Conservation (phyloP, 2,113 vertebrate genomes). For the Limanda limanda region DNA sequence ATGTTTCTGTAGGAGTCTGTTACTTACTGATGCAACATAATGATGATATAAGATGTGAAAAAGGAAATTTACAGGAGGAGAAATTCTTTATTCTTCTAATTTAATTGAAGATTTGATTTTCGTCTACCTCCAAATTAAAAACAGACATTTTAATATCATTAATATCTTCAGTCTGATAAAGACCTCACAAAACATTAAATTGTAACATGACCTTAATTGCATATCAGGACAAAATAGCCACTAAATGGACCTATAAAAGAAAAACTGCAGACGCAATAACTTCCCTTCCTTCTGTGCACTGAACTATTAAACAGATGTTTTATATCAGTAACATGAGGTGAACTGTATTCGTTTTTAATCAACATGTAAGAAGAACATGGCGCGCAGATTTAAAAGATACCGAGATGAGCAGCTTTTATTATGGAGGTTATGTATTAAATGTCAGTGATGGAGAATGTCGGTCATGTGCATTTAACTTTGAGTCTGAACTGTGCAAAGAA, state of each 20-base stretch:
- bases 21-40: neutral
- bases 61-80: neutral
- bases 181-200: neutral
- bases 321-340: neutral
- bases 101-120: neutral
- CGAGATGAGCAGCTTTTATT: neutral
- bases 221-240: no score
- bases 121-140: neutral
- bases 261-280: no score
- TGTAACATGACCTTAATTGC: neutral
- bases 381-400: neutral
- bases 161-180: neutral
- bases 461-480: no score
- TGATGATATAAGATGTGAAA: neutral
- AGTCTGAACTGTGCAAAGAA: no score
- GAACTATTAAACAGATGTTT: neutral
- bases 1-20: constrained; percentile 11
- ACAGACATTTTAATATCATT: neutral
- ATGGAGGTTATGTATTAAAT: no score
- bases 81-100: neutral
- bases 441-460: no score
- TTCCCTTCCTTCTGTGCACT: neutral
- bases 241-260: no score
- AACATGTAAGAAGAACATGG: neutral
- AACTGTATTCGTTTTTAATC: neutral